A percentile compares a stretch with the other conserved stretches of the same genome.
Conservation (phyloP, 2,888 invertebrate genomes). For the Falcaria lacertinaria region DNA sequence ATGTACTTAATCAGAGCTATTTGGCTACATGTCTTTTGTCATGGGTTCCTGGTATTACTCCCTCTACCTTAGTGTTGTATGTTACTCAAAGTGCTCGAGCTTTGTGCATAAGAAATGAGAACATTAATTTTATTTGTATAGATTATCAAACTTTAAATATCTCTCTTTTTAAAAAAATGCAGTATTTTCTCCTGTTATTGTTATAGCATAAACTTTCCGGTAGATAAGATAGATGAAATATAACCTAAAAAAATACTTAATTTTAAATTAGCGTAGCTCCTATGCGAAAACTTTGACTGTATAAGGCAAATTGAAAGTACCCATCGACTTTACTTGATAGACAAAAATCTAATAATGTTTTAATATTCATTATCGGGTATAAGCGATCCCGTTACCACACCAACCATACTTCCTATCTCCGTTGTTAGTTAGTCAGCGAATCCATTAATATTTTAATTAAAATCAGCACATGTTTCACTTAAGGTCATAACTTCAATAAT, state of each 20-base stretch:
- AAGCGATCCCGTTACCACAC: background rate
- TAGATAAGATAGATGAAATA: too few relatives aligned
- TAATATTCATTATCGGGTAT: background rate
- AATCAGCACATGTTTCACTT: constrained; percentile 15
- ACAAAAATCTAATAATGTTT: background rate
- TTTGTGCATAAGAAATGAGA: background rate
- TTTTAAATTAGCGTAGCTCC: too few relatives aligned
- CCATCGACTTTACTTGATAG: background rate
- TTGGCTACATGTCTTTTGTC: background rate
- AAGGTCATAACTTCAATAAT: too few relatives aligned
- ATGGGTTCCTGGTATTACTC: background rate
- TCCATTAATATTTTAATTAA: constrained; percentile 52
- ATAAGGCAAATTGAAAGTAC: too few relatives aligned
- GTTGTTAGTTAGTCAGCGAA: constrained; percentile 24
- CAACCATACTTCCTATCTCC: constrained; percentile 9
- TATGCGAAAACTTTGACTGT: too few relatives aligned
- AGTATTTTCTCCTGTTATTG: too few relatives aligned
- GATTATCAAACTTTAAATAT: too few relatives aligned
- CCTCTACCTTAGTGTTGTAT: background rate
- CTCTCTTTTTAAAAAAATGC: too few relatives aligned
- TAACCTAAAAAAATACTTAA: too few relatives aligned
- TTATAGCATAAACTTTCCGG: too few relatives aligned
- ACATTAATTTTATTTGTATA: too few relatives aligned
- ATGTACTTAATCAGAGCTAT: constrained; percentile 1
- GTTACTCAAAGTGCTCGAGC: background rate